Evolutionary conservation across 2,113 vertebrate genomes (phyloP).

Genomic region (Otolemur garnettii): DNA sequence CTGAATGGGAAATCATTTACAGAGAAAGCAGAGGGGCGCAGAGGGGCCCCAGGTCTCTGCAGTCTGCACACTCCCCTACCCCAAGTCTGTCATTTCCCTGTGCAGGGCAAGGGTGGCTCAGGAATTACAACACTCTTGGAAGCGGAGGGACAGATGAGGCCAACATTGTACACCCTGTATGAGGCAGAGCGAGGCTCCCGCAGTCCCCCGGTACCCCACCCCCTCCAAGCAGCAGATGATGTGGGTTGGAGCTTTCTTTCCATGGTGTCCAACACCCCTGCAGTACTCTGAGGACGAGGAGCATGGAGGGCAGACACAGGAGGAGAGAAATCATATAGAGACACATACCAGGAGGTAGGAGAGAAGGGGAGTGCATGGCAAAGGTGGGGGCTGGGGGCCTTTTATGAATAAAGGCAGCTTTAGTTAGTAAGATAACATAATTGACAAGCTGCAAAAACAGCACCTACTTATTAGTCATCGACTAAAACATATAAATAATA

Average conservation of each 20-base stretch:
- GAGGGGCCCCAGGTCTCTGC: background rate
- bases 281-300: conserved; percentile 10
- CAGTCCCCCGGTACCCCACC: background rate
- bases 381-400: conserved; percentile 84
- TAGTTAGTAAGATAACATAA: conserved; percentile 95
- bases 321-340: background rate
- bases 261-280: background rate
- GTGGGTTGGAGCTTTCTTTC: background rate
- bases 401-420: conserved; percentile 98
- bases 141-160: background rate
- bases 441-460: conserved; percentile 97
- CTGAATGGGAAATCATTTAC: fast-evolving
- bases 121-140: background rate
- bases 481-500: conserved; percentile 99
- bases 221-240: background rate
- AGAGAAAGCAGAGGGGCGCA: no score
- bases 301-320: background rate
- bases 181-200: background rate
- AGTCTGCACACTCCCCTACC: background rate
- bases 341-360: background rate
- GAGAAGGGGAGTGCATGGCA: background rate
- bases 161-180: background rate
- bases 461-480: conserved; percentile 98
- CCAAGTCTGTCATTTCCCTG: fast-evolving
- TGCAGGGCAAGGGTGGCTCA: background rate